These are phyloP conservation scores for Capitulum mitella DNA, from an alignment of 2,888 invertebrate genomes.

Conservation along the genomic window DNA sequence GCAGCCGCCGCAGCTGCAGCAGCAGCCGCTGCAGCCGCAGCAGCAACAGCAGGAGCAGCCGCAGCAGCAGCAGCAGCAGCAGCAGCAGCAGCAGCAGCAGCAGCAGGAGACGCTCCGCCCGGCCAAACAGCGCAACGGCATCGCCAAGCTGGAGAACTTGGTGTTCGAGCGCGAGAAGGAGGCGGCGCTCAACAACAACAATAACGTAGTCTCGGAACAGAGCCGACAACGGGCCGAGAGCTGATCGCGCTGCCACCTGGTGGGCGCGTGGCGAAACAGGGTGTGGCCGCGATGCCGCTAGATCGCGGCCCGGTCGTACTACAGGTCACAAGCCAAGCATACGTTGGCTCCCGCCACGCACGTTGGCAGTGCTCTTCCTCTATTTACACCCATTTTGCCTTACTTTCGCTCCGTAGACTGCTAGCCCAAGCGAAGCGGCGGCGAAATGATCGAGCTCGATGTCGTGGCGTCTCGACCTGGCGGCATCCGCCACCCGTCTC, in stretches of 20 bases:
- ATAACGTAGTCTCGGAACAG: background rate
- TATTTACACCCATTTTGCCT: background rate
- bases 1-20: too few relatives aligned
- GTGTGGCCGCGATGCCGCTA: background rate
- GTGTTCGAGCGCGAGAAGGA: slow-evolving; percentile 22
- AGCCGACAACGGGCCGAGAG: slow-evolving; percentile 6
- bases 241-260: slow-evolving; percentile 8
- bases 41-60: too few relatives aligned
- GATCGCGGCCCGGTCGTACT: too few relatives aligned
- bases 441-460: background rate
- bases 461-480: background rate
- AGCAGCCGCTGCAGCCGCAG: too few relatives aligned
- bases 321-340: too few relatives aligned
- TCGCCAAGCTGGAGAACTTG: slow-evolving; percentile 11
- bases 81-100: too few relatives aligned
- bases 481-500: too few relatives aligned
- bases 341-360: too few relatives aligned
- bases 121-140: background rate
- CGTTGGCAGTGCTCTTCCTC: too few relatives aligned
- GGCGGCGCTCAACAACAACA: slow-evolving; percentile 23
- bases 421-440: background rate
- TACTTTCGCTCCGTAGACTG: background rate
- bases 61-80: background rate
- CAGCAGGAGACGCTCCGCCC: background rate
- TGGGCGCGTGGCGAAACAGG: background rate